Evolutionary conservation across 2,888 invertebrate species (phyloP).

Genomic region (Nemoura dubitans): DNA sequence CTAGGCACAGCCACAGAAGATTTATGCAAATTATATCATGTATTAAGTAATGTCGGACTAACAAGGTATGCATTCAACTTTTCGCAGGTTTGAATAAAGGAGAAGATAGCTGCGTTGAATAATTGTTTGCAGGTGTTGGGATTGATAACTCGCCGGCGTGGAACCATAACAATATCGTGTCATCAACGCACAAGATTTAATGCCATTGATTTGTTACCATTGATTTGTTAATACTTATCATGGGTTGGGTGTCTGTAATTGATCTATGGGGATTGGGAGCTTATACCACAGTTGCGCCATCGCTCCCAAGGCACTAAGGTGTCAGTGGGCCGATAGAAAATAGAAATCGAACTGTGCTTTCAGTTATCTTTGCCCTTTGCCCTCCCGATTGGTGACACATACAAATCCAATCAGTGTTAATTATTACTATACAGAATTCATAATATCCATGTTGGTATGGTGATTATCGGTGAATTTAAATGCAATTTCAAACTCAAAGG

Average conservation of each 20-base stretch:
- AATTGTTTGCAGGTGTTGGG: not conserved
- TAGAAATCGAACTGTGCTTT: not conserved
- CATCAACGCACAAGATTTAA: not conserved
- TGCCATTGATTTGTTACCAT: not conserved
- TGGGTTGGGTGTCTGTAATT: not conserved
- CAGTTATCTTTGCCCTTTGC: not conserved
- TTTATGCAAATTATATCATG: not conserved
- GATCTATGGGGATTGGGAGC: not conserved
- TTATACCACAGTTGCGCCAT: too few relatives aligned
- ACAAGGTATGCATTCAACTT: not conserved
- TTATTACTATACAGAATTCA: not conserved
- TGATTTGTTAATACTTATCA: not conserved
- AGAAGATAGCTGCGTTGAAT: not conserved
- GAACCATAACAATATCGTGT: not conserved
- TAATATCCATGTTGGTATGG: not conserved
- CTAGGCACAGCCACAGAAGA: not conserved
- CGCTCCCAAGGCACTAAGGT: too few relatives aligned
- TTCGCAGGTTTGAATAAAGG: not conserved
- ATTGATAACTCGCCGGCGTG: not conserved
- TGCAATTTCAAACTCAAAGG: not conserved
- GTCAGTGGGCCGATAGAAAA: not conserved
- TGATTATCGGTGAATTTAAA: not conserved
- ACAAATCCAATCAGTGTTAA: not conserved
- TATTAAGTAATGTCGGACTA: constrained; percentile 1
- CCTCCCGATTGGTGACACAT: not conserved